A percentile compares a stretch with the other conserved stretches of the same genome.
Conservation (phyloP, 1,140 invertebrate species). For the Pogonomyrmex barbatus region DNA sequence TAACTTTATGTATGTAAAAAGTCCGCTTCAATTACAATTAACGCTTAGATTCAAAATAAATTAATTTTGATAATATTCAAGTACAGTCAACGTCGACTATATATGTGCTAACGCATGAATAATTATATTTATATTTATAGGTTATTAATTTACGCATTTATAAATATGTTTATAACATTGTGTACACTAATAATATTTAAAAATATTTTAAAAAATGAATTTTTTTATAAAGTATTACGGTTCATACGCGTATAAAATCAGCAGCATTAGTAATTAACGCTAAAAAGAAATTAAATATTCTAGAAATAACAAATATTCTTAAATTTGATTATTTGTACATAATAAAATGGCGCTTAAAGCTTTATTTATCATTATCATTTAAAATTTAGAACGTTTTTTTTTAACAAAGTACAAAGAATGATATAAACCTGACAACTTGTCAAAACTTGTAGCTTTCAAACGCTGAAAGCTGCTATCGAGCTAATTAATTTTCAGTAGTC, state of each 20-base stretch:
- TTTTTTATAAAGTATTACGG: neutral
- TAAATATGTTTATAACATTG: neutral
- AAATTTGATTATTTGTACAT: neutral
- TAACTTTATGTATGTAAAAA: neutral
- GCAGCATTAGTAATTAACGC: neutral
- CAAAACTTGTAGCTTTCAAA: neutral
- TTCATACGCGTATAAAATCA: neutral
- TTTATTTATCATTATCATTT: no score
- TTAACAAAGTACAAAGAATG: neutral
- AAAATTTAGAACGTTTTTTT: neutral
- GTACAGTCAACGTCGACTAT: neutral
- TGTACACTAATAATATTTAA: neutral
- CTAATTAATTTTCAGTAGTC: conserved; percentile 27
- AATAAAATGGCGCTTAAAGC: neutral
- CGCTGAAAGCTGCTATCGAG: neutral
- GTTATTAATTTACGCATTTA: neutral
- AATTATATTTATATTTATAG: neutral
- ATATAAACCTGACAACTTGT: neutral
- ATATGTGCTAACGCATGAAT: neutral
- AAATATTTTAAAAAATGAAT: neutral
- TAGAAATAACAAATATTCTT: neutral
- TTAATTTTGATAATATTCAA: conserved; percentile 26
- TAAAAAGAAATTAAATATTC: neutral
- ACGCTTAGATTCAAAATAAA: conserved; percentile 5
- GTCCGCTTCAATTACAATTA: neutral